Base-by-base conservation (phyloP, 1,140 invertebrate species). In the Zaprionus nigranus region DNA sequence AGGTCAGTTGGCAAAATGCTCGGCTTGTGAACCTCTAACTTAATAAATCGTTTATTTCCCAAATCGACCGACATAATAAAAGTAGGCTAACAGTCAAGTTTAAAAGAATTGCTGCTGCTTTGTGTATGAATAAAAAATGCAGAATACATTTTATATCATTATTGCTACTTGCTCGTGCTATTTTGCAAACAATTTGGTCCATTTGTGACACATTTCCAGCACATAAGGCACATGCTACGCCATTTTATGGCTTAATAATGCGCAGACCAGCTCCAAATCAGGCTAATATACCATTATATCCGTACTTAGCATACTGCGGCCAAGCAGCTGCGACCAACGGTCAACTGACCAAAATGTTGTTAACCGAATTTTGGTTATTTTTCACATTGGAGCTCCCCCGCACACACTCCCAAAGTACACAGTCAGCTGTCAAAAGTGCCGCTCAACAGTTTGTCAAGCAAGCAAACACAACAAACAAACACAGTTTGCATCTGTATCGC, bases 361-460 rank as follows among this genome's bases (percentile, higher is more conserved):
- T 87, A 74, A 74, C 70, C 76, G 78, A 86, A 83, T 82, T 78
- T 65, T 66, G 62, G 72, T 56, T 17, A 87, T 86, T 87, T 86
- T 87, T 87, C 79, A 87, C 67, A 71, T 74, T 83, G 65, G 46
- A 26, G 58, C 30, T 38, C 13, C 28, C 17, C 26, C 24, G 5
- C 20, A 5, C 7, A 5, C 2, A 12, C 28, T 9, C 53, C 53
- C 65, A 26, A 24, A 22, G 34, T 26, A 17, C 40, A 43, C n/a
- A 43, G 40, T 46, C 40, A 46, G 40, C 40, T 46, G 40, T 67
- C 82, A 83, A 72, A 85, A 81, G 62, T 81, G 69, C 51, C 70
- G 80, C 75, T 83, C 77, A 87, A 87, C 84, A 88, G 84, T 81
- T 83, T 87, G 78, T 81, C 81, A 78, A 81, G 73, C 56, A 71